phyloP scores from a whole-genome alignment of 2,888 invertebrate genomes.

The Temnothorax rugatulus region DNA sequence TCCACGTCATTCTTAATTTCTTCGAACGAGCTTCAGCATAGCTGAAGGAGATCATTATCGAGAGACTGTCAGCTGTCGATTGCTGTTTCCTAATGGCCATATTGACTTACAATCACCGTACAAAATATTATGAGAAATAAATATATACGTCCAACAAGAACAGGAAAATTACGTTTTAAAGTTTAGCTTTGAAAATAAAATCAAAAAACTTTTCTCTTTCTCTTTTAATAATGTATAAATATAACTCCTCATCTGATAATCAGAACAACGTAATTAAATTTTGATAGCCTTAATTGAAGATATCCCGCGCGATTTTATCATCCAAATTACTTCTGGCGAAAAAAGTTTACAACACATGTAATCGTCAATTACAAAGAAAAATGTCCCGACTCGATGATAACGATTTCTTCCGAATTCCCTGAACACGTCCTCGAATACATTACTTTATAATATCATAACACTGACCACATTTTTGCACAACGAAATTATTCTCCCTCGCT shows the following conservation, averaged over 20 bases:
- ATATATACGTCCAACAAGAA: background rate
- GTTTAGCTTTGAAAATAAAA: background rate
- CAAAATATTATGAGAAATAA: background rate
- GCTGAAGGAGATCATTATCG: slow-evolving; percentile 28
- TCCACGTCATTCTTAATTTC: slow-evolving; percentile 27
- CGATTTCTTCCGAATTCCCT: background rate
- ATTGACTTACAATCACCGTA: slow-evolving; percentile 2
- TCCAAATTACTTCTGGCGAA: slow-evolving; percentile 12
- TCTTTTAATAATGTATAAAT: background rate
- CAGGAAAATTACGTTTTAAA: background rate
- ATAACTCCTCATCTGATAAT: background rate
- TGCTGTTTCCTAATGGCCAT: slow-evolving; percentile 30
- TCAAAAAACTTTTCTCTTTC: background rate
- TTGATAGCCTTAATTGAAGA: slow-evolving; percentile 19
- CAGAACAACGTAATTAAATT: slow-evolving; percentile 2
- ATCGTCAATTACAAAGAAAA: slow-evolving; percentile 23
- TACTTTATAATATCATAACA: background rate
- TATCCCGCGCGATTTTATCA: slow-evolving; percentile 13
- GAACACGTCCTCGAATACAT: background rate
- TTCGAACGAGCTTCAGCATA: background rate
- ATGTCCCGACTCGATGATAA: background rate
- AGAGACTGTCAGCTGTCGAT: slow-evolving; percentile 40
- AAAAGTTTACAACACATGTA: background rate
- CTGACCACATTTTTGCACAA: slow-evolving; percentile 34
- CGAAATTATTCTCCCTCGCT: slow-evolving; percentile 25